A percentile compares a stretch with the other conserved stretches of the same genome.
Conservation (phyloP, 2,113 vertebrate genomes). For the Cyprinodon brontotheroides region DNA sequence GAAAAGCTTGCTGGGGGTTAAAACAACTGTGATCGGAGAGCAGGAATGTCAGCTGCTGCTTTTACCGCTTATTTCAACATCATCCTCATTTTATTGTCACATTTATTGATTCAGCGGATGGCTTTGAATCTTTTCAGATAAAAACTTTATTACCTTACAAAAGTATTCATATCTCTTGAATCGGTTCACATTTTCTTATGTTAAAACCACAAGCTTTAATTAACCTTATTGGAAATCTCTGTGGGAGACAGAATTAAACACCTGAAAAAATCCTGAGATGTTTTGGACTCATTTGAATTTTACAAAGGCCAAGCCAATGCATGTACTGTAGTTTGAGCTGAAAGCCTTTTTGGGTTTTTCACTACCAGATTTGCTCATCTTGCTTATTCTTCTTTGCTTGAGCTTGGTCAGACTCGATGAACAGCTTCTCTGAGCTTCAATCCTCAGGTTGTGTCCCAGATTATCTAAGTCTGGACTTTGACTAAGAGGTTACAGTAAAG, state of each 20-base stretch:
- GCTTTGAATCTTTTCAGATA: neutral
- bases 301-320: neutral
- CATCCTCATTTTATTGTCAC: neutral
- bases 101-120: neutral
- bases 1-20: neutral
- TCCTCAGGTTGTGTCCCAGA: neutral
- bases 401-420: neutral
- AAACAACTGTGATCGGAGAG: neutral
- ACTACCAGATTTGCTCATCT: too few species aligned
- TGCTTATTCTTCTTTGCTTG: neutral
- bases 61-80: neutral
- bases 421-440: neutral
- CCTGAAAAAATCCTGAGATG: too few species aligned
- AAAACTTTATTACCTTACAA: neutral
- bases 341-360: neutral
- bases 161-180: neutral
- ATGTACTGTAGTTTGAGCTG: neutral
- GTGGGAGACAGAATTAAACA: neutral
- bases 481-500: too few species aligned
- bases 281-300: neutral
- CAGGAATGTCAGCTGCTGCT: neutral
- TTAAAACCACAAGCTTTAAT: neutral
- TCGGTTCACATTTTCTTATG: neutral
- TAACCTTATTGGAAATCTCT: neutral
- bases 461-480: neutral